These are phyloP conservation scores for Acridotheres tristis DNA, from an alignment of 2,797 vertebrate species.

Conservation along the genomic window DNA sequence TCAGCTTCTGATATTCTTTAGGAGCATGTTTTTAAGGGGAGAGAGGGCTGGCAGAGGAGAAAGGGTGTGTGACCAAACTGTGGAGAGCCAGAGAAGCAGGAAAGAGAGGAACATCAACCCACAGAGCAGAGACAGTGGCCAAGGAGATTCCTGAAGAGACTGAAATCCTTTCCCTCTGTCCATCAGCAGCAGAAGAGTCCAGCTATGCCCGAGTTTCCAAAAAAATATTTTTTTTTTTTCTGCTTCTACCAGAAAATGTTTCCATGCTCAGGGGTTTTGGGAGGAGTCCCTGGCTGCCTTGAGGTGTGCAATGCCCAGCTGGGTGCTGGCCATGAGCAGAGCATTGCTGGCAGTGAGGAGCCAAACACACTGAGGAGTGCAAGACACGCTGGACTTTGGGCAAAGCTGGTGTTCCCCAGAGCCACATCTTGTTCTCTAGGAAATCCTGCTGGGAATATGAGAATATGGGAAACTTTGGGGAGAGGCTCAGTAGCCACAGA, in stretches of 20 bases:
- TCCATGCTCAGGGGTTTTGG: not conserved
- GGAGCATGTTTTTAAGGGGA: no score
- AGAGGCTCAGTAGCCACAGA: not conserved
- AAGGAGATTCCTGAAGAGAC: not conserved
- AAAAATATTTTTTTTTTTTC: rapidly evolving
- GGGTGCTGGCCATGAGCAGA: rapidly evolving
- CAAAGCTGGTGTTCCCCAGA: not conserved
- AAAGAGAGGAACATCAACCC: not conserved
- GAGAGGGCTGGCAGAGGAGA: not conserved
- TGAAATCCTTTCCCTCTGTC: not conserved
- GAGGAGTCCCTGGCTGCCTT: not conserved
- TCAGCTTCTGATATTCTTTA: no score
- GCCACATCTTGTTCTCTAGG: not conserved
- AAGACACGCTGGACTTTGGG: rapidly evolving
- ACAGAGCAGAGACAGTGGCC: not conserved
- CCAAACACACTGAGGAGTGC: no score
- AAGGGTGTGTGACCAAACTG: rapidly evolving
- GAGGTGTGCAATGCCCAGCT: not conserved
- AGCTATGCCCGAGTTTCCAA: rapidly evolving
- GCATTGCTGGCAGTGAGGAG: not conserved
- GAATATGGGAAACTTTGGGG: rapidly evolving
- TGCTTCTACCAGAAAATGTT: not conserved
- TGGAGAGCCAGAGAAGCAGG: not conserved
- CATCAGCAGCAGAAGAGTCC: not conserved
- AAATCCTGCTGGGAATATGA: not conserved